phyloP scores from a whole-genome alignment of 2,888 invertebrate species.

The Sycophila texana region DNA sequence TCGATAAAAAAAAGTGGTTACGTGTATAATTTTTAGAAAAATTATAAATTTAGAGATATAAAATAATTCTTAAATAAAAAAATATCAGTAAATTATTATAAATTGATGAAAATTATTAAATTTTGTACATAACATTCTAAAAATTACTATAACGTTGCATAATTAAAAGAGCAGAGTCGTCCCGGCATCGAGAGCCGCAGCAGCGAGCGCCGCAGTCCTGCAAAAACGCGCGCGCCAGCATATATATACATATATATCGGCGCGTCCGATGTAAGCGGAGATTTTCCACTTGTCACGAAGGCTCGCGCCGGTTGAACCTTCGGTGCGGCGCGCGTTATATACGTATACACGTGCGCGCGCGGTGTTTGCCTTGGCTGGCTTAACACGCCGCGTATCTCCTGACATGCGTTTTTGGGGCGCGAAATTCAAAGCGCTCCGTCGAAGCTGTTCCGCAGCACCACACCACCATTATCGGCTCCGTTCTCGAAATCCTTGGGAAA shows the following conservation, averaged over 20 bases:
- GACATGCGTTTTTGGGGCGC: slow-evolving; percentile 38
- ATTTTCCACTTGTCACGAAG: slow-evolving; percentile 56
- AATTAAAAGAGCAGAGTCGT: neutral
- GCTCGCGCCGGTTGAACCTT: slow-evolving; percentile 12
- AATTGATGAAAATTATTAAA: too few relatives aligned
- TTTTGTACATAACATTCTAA: too few relatives aligned
- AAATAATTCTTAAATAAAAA: too few relatives aligned
- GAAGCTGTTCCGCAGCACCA: too few relatives aligned
- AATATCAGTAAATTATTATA: too few relatives aligned
- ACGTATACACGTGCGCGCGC: neutral
- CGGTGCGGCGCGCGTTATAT: neutral
- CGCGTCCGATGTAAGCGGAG: slow-evolving; percentile 56
- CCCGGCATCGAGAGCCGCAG: neutral
- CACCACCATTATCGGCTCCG: too few relatives aligned
- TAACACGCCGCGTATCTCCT: too few relatives aligned
- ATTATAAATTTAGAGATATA: too few relatives aligned
- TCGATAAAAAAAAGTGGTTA: too few relatives aligned
- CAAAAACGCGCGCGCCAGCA: neutral
- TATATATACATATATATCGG: neutral
- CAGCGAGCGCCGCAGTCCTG: neutral
- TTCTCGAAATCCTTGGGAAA: too few relatives aligned
- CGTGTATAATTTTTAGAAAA: too few relatives aligned
- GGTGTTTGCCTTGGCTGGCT: too few relatives aligned
- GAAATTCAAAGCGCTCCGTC: slow-evolving; percentile 49
- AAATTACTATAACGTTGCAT: neutral